phyloP scores from a whole-genome alignment of 2,113 vertebrate species.

The Sceloporus tristichus region DNA sequence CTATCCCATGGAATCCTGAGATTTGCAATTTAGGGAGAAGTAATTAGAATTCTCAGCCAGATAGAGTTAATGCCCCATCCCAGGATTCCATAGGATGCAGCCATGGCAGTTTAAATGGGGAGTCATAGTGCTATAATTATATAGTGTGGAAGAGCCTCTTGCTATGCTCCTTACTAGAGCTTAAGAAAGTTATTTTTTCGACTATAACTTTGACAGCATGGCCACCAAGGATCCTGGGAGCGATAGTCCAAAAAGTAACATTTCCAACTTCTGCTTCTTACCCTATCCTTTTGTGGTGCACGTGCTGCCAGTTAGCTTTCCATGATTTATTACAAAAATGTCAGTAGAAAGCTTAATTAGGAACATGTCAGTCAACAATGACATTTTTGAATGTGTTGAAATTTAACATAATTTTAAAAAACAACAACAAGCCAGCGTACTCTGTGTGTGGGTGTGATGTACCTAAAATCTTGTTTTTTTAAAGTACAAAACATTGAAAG shows the following conservation, averaged over 20 bases:
- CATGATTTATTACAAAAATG: background rate
- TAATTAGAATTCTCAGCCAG: no score
- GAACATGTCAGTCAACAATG: slow-evolving; percentile 4
- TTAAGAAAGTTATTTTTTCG: no score
- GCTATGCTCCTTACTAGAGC: background rate
- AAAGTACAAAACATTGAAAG: background rate
- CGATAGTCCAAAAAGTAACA: no score
- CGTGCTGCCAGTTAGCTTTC: background rate
- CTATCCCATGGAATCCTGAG: no score
- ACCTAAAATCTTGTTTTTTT: background rate
- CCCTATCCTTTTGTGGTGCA: background rate
- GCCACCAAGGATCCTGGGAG: no score
- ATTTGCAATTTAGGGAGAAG: no score
- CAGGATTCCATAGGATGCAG: no score
- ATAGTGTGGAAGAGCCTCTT: no score
- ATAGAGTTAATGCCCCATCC: no score
- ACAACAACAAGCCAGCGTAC: background rate
- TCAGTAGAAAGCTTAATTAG: slow-evolving; percentile 6
- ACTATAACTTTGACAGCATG: no score
- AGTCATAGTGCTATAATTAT: no score
- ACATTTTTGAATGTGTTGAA: background rate
- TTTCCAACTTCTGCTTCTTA: background rate
- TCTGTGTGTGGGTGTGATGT: background rate
- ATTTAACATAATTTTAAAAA: background rate
- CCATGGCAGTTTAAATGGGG: no score